Percentiles rank a stretch among this genome's conserved stretches.
These are phyloP conservation scores for Lypha dubia DNA, from an alignment of 2,888 invertebrate species.

Conservation along the genomic window DNA sequence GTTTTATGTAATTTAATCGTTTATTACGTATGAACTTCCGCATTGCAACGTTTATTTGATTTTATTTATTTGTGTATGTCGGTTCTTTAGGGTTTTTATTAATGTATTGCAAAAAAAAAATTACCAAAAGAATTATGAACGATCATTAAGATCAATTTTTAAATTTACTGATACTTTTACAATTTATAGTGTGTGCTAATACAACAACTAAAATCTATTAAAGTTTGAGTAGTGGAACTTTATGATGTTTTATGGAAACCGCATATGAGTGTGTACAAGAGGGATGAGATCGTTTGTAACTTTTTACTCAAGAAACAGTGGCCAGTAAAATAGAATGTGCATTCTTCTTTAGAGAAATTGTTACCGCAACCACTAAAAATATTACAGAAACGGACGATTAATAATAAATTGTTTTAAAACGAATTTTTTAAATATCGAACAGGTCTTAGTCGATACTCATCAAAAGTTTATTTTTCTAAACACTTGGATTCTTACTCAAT, in stretches of 20 bases:
- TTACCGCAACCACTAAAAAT: too few species aligned
- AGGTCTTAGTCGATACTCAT: too few species aligned
- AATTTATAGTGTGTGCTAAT: not conserved
- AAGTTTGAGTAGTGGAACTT: not conserved
- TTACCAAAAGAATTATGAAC: constrained; percentile 24
- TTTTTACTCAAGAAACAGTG: not conserved
- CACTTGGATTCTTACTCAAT: not conserved
- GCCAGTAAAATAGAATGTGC: not conserved
- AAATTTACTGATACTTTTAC: not conserved
- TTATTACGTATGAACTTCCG: constrained; percentile 48
- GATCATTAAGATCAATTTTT: constrained; percentile 10
- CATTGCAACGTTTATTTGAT: constrained; percentile 33
- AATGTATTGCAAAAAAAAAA: too few species aligned
- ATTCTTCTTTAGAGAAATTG: too few species aligned
- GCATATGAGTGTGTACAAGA: not conserved
- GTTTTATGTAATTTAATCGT: constrained; percentile 48
- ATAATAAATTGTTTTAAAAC: too few species aligned
- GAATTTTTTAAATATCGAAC: too few species aligned
- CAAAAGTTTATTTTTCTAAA: too few species aligned
- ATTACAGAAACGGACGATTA: too few species aligned
- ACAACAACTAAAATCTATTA: not conserved
- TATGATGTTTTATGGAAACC: not conserved
- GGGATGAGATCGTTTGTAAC: not conserved
- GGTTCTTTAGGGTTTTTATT: not conserved
- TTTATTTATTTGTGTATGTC: not conserved